Base-by-base conservation (phyloP, 2,888 invertebrate genomes). In the Sinelater perroti region DNA sequence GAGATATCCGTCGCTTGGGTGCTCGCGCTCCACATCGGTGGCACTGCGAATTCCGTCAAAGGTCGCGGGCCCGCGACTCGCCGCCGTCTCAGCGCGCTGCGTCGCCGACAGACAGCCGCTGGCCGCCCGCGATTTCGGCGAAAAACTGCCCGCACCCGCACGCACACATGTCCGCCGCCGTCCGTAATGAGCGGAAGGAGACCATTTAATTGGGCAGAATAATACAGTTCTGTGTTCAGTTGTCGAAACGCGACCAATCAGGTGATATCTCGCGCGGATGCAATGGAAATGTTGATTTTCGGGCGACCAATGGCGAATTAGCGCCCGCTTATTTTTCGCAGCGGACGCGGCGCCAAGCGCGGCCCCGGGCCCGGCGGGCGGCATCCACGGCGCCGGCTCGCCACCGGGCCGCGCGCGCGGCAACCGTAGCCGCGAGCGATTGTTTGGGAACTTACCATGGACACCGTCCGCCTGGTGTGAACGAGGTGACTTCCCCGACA, bases 1-100 rank as follows among this genome's bases (percentile, higher is more conserved):
- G n/a, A n/a, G 77, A 78, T 78, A 78, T 79, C 78, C 79, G 76
- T 77, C 77, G 79, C 78, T 79, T 79, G 77, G 76, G 75, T 72
- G 75, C 72, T 72, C 69, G 71, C 74, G 70, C 73, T 73, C 74
- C 76, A 78, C 78, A 79, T 75, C 74, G 73, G 72, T 72, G 71
- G 72, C 71, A 74, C 69, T 69, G 69, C 70, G 65, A 69, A 70
- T 64, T 69, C 66, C 68, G 67, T 71, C 70, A 74, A 72, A 74
- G 70, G 71, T 74, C 74, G 69, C 68, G 68, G 66, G 66, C 61
- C 65, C 67, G 67, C 63, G 59, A 64, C 64, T 62, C 63, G 65
- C 71, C 67, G 69, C 69, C 68, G 68, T 68, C 67, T 67, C 62
- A 67, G 49, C 49, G 56, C 36, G 63, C 52, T 60, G 56, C 63